Base-by-base conservation (phyloP, 2,797 vertebrate species). In the Lophius americanus region DNA sequence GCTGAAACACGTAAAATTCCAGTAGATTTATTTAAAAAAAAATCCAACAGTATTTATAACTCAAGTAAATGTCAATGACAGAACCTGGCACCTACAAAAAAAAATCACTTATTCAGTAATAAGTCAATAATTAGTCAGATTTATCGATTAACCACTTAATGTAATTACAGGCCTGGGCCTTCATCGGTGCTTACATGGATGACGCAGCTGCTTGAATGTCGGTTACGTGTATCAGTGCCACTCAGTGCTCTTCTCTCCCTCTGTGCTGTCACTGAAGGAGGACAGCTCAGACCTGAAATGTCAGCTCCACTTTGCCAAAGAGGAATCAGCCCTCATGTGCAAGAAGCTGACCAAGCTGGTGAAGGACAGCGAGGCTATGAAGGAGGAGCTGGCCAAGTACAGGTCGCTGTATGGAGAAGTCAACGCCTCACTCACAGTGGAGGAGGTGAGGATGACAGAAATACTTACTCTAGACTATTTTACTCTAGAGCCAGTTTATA, bases 231-330 rank as follows among this genome's bases (percentile, higher is more conserved):
- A 55, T 64, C 69, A 32, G 8, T 23, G 44, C 70, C 69, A 38
- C 46, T 65, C 62, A 7, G 13, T 10, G 44, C 41, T 77, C 75
- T 73, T 33, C 39, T 54, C 51, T 58, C 36, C 12, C 1, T 51
- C 33, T 39, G 38, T 56, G 56, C 37, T 5, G 0, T 89, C 74
- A 6, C 64, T 44, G 23, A 91, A 98, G 95, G 98, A 99, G 91
- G 98, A 99, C 92, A 98, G 92, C 0, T 95, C 97, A 0, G 98
- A 99, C 84, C 91, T 99, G 38, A 98, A 98, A 87, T 99, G 97
- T 85, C 98, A 99, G 91, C 93, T 99, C 73, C 96, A 99, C 90
- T 99, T 99, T 52, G 97, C 97, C 64, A 99, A 99, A 91, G 97
- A 99, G 82, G 98, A 99, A 85, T 97, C 96, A 0, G 95, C 96